phyloP scores from a whole-genome alignment of 2,113 vertebrate genomes.

The Cranoglanis bouderius region DNA sequence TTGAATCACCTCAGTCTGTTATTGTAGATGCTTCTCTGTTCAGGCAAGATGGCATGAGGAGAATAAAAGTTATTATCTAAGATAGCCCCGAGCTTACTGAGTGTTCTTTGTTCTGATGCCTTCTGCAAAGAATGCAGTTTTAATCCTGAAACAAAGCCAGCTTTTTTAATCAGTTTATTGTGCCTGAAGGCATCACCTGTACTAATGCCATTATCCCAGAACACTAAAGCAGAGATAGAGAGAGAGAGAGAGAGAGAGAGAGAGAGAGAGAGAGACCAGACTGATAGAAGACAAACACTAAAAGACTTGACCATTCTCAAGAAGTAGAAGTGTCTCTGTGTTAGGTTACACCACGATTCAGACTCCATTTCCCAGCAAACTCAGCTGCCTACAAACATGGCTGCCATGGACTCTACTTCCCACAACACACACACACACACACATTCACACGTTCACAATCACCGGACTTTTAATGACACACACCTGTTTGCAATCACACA shows the following conservation, averaged over 20 bases:
- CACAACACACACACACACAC: too few relatives aligned
- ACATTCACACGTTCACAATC: too few relatives aligned
- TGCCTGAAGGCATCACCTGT: constrained; percentile 15
- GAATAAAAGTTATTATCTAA: constrained; percentile 17
- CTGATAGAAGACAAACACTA: neutral
- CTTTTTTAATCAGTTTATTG: constrained; percentile 15
- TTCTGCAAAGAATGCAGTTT: neutral
- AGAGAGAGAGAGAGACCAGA: neutral
- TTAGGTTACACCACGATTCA: too few relatives aligned
- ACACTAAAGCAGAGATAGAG: neutral
- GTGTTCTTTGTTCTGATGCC: neutral
- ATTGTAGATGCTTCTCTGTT: neutral
- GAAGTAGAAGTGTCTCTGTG: neutral
- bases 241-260: neutral
- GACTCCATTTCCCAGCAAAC: too few relatives aligned
- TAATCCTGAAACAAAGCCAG: neutral
- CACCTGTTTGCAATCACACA: too few relatives aligned
- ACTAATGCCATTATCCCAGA: neutral
- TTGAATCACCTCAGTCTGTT: neutral
- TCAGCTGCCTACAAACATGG: too few relatives aligned
- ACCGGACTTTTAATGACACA: too few relatives aligned
- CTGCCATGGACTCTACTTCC: too few relatives aligned
- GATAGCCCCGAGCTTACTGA: neutral
- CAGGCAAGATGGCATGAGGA: neutral
- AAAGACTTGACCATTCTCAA: neutral